Evolutionary conservation across 1,140 invertebrate species (phyloP).

Genomic region (Lamellibrachia luymesi): DNA sequence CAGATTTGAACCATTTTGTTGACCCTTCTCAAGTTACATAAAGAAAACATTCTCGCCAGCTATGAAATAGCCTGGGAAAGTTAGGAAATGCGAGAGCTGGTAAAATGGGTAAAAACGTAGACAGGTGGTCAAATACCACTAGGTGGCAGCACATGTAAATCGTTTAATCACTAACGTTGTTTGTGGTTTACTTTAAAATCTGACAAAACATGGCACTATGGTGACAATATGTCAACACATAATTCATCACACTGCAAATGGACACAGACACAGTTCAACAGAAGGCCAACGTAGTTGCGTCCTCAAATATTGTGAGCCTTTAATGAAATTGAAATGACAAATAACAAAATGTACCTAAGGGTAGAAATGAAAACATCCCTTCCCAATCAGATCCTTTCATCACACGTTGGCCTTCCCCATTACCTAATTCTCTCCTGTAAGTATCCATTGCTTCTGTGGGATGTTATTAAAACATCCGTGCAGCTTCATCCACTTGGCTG

Average conservation of each 20-base stretch:
- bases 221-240: neutral
- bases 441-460: neutral
- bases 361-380: neutral
- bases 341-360: constrained; percentile 3
- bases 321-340: neutral
- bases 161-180: no score
- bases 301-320: neutral
- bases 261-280: neutral
- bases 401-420: no score
- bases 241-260: neutral
- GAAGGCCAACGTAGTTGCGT: neutral
- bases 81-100: no score
- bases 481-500: neutral
- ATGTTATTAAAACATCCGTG: neutral
- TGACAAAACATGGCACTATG: neutral
- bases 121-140: no score
- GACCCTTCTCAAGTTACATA: no score
- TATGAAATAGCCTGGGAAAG: no score
- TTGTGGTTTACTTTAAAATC: no score
- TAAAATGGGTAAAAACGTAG: no score
- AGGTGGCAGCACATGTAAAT: no score
- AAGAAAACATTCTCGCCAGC: no score
- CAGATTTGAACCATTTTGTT: no score
- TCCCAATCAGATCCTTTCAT: neutral
- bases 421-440: neutral